Conservation (phyloP, 2,797 vertebrate genomes). For the Lophotriccus pileatus region DNA sequence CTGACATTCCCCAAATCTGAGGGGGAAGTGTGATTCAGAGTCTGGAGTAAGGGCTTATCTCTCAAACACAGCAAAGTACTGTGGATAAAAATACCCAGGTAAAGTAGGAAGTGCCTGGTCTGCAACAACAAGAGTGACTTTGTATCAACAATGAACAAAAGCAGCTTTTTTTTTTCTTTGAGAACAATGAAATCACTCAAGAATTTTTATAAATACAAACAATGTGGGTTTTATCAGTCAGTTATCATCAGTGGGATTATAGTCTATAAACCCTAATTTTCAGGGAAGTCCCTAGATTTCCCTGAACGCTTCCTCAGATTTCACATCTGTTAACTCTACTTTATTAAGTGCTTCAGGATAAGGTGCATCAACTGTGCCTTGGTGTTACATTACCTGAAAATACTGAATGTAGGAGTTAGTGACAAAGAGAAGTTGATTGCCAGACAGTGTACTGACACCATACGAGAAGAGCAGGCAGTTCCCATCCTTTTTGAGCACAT, state of each 20-base stretch:
- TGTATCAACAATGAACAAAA: conserved; percentile 55
- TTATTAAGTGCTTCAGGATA: conserved; percentile 32
- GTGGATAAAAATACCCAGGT: conserved; percentile 60
- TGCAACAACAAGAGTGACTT: conserved; percentile 37
- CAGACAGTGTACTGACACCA: neutral
- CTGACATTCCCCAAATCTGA: conserved; percentile 43
- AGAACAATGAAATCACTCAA: conserved; percentile 55
- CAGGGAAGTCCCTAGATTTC: conserved; percentile 68
- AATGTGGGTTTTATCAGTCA: conserved; percentile 38
- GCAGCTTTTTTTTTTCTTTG: neutral
- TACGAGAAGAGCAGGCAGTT: neutral
- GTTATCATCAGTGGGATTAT: conserved; percentile 47
- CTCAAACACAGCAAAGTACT: conserved; percentile 2
- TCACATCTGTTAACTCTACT: conserved; percentile 34
- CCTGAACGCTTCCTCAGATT: conserved; percentile 31
- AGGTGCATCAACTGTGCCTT: neutral
- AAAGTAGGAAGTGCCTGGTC: conserved; percentile 51
- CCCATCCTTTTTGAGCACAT: neutral
- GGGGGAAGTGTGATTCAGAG: conserved; percentile 1
- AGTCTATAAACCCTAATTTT: conserved; percentile 58
- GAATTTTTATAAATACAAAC: conserved; percentile 50
- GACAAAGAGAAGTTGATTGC: neutral
- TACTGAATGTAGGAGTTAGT: neutral
- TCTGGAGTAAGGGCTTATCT: conserved; percentile 32
- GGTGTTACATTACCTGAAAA: neutral